These are phyloP conservation scores for Erannis defoliaria DNA, from an alignment of 2,888 invertebrate species.

Conservation along the genomic window DNA sequence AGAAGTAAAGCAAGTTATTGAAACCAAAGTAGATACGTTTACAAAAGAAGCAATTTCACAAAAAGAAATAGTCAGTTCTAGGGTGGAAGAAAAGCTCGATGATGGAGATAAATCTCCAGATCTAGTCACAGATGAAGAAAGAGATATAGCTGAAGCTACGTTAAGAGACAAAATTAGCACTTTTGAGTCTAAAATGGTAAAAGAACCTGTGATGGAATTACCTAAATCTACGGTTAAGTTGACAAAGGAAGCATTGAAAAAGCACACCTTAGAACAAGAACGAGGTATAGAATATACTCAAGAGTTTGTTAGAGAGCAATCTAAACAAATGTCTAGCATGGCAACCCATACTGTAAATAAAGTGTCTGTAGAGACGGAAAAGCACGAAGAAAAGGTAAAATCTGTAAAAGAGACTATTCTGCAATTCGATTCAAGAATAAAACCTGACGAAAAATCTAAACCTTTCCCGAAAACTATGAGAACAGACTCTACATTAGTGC, in stretches of 20 bases:
- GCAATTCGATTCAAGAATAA: slow-evolving; percentile 76
- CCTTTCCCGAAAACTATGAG: slow-evolving; percentile 74
- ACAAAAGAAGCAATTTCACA: slow-evolving; percentile 76
- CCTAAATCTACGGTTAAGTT: slow-evolving; percentile 77
- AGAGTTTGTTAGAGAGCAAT: slow-evolving; percentile 83
- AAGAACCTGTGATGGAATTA: slow-evolving; percentile 74
- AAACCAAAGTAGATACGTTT: slow-evolving; percentile 66
- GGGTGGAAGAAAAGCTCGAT: slow-evolving; percentile 85
- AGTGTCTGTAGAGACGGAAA: slow-evolving; percentile 63
- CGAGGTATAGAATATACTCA: slow-evolving; percentile 82
- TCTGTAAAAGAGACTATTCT: slow-evolving; percentile 82
- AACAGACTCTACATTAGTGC: slow-evolving; percentile 83
- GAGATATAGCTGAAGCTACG: slow-evolving; percentile 82
- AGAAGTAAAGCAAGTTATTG: slow-evolving; percentile 64
- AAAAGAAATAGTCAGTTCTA: slow-evolving; percentile 79
- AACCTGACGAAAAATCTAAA: slow-evolving; percentile 73
- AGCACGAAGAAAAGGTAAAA: slow-evolving; percentile 69
- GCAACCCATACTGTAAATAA: slow-evolving; percentile 67
- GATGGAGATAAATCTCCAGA: slow-evolving; percentile 80
- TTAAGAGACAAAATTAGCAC: slow-evolving; percentile 78
- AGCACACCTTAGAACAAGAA: slow-evolving; percentile 81
- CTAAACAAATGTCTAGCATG: slow-evolving; percentile 72
- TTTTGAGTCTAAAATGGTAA: slow-evolving; percentile 80
- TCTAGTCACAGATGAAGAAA: slow-evolving; percentile 73
- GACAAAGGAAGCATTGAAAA: slow-evolving; percentile 83